Base-by-base conservation (phyloP, 2,797 vertebrate species). In the Pipistrellus pygmaeus region DNA sequence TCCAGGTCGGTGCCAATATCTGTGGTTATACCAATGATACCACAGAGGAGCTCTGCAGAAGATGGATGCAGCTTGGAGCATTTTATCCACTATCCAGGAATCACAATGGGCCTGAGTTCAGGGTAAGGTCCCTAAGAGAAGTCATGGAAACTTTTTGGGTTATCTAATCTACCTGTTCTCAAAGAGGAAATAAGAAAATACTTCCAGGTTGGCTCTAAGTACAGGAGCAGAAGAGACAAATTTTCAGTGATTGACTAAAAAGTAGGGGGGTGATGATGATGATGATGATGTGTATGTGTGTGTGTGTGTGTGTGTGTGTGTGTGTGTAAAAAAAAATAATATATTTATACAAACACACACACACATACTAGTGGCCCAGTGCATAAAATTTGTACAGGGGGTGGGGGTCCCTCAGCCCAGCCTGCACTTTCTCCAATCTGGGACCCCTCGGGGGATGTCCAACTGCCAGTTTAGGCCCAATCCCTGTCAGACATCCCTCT, bases 1-100 rank as follows among this genome's bases (percentile, higher is more conserved):
- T 95, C 9, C 97, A 99, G 99, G 98, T 99, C 4, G 99, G 99
- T 38, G 99, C 99, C 53, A 99, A 99, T 96, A 99, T 99, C 97
- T 99, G 99, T 96, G 99, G 99, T 32, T 99, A 99, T 96, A 97
- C 97, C 95, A 98, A 98, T 0, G 0, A 99, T 93, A 95, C 97
- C n/a, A 91, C 97, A 2, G 99, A 99, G 94, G 99, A 99, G 85
- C 98, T 99, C n/a, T 99, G 99, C 83, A 98, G 98, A 27, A 98
- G 99, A 14, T 99, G 99, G 99, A 99, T 99, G 99, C 99, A 99
- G 97, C 98, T 99, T 76, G 99, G 99, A 91, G 99, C 99, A 2
- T 99, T 99, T 98, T 99, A 99, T 96, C 99, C 99, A 14, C 99
- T 99, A 94, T 98, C 99, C 71, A 98, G 99, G 81, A 99, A 99